Conservation (phyloP, 2,888 invertebrate species). For the Ormyrus rosae region DNA sequence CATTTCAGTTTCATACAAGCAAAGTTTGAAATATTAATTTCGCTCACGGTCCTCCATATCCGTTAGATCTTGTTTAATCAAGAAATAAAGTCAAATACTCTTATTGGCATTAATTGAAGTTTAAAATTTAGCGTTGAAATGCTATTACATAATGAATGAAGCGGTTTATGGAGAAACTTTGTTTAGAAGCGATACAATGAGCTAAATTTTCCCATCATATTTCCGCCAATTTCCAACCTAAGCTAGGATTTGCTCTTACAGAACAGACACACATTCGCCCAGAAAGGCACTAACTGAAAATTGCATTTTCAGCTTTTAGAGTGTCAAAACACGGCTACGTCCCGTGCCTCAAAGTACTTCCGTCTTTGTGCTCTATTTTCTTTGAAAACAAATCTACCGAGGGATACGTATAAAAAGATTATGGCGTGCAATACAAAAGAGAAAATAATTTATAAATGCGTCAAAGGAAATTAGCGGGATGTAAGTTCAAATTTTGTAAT, state of each 20-base stretch:
- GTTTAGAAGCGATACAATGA: slow-evolving; percentile 12
- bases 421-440: neutral
- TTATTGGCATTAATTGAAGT: neutral
- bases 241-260: slow-evolving; percentile 20
- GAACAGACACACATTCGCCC: neutral
- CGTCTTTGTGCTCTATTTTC: too few species aligned
- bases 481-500: too few species aligned
- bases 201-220: slow-evolving; percentile 31
- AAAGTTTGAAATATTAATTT: too few species aligned
- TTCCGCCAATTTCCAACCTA: slow-evolving; percentile 9
- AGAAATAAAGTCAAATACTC: too few species aligned
- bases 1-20: too few species aligned
- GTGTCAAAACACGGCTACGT: slow-evolving; percentile 9
- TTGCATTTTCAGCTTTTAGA: slow-evolving; percentile 22
- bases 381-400: neutral
- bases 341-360: neutral
- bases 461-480: too few species aligned
- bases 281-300: slow-evolving; percentile 17
- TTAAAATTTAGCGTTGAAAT: neutral
- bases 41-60: too few species aligned
- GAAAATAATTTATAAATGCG: neutral
- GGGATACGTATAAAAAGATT: neutral
- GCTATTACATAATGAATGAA: slow-evolving; percentile 1
- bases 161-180: slow-evolving; percentile 2
- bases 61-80: too few species aligned